Evolutionary conservation across 92 coral and sea anemone genomes (phyloP), one percentile per base, ranked within the genome.

Genomic region (Scolanthus callimorphus): DNA sequence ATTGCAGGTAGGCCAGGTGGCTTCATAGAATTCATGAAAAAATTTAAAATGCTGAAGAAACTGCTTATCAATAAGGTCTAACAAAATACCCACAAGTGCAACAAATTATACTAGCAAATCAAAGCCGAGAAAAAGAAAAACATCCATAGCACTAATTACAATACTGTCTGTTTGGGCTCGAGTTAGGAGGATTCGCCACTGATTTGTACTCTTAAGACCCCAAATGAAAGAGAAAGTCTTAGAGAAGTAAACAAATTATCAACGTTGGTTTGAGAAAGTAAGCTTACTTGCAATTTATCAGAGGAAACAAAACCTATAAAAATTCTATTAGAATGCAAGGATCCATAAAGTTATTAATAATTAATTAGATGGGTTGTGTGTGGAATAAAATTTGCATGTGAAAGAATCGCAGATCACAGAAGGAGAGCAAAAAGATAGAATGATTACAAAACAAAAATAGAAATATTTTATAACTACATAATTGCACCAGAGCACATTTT

Each of bases 31-130:
- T n/a, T n/a, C n/a, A n/a, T n/a, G n/a, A n/a, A n/a, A n/a, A n/a
- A n/a, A n/a, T n/a, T n/a, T n/a, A n/a, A n/a, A 52, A 59, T 50
- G 54, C 41, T 13, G 52, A 4, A 46, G 22, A 46, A 46, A 46
- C 52, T 4, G 28, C 55, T 56, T 56, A 41, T 67, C 64, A 67
- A 67, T 55, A 39, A 44, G 29, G 51, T 28, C 39, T 25, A 45
- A 65, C 45, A 56, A 43, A 56, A 67, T 45, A 55, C 54, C 48
- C 59, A 41, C 29, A 67, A 41, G 23, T 53, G 71, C 50, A 65
- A 65, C 62, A 65, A 65, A 34, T 67, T 67, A 56, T 28, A 38
- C 15, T 51, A 49, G 65, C 74, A 67, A 67, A 67, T 67, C 65
- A 55, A 58, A 67, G 59, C 44, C 15, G 28, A 67, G 53, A 55